Conservation (phyloP, 2,888 invertebrate species). For the Drosophila phalerata region DNA sequence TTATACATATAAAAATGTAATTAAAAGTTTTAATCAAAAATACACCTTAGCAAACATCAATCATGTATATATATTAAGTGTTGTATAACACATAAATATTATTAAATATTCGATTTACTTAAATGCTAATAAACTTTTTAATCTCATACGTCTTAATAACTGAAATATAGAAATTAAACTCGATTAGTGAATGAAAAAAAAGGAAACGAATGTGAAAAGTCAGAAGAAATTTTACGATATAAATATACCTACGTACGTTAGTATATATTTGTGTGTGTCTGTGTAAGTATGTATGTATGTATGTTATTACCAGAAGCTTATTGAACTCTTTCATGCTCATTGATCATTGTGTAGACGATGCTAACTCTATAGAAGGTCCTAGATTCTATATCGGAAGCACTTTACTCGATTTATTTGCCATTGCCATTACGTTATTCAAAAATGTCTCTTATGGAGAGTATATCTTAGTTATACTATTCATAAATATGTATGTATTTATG, state of each 20-base stretch:
- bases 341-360: constrained; percentile 24
- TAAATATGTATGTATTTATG: constrained; percentile 4
- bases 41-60: constrained; percentile 75
- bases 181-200: constrained; percentile 10
- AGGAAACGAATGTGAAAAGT: constrained; percentile 5
- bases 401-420: constrained; percentile 78
- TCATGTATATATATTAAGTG: constrained; percentile 49
- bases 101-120: constrained; percentile 22
- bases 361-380: constrained; percentile 59
- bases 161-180: constrained; percentile 16
- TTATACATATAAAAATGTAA: constrained; percentile 61
- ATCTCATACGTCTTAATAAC: constrained; percentile 12
- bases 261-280: neutral
- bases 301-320: constrained; percentile 31
- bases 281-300: neutral
- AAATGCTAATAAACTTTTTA: neutral
- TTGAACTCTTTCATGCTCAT: constrained; percentile 38
- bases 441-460: constrained; percentile 12
- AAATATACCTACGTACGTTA: neutral
- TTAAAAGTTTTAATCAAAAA: constrained; percentile 74
- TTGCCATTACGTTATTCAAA: constrained; percentile 51
- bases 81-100: constrained; percentile 55
- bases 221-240: neutral
- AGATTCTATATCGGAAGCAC: constrained; percentile 76
- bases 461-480: constrained; percentile 19